Evolutionary conservation across 2,888 invertebrate genomes (phyloP), one percentile per base, ranked within the genome.

Genomic region (Orthosia gracilis): DNA sequence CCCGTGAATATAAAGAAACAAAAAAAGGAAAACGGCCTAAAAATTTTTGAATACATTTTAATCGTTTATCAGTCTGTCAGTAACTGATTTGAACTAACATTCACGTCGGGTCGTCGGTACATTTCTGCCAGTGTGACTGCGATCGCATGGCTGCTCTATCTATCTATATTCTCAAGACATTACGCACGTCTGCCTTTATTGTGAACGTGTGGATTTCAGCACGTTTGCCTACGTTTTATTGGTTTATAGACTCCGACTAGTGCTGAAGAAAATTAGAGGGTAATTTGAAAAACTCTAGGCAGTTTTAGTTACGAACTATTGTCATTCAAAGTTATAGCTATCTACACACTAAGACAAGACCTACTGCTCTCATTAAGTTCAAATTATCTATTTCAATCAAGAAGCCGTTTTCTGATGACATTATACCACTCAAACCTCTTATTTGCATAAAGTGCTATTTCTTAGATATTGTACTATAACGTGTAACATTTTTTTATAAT

Each of bases 171-270:
- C 81, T 59, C 40, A 40, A 76, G 68, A 66, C 76, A 83, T 76
- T 83, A 76, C 83, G 79, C 81, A 82, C 81, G 81, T 79, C 57
- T 58, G 65, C 69, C 71, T 79, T 83, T 82, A 82, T 82, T 83
- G 80, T 83, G 83, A 59, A 83, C 81, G 81, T 82, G 83, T 71
- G 61, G 71, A 82, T 82, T 75, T 79, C 76, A 76, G 75, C 80
- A 76, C 83, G 81, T 79, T 71, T 79, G 66, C 76, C 59, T 82
- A 83, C 79, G 76, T 83, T 78, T 83, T 83, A 83, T 82, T 76
- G 73, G 73, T 77, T 55, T 62, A 71, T 69, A 49, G 31, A 31
- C 65, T 59, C 31, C 7, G 18, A 64, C n/a, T 47, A 21, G 58
- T 17, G 21, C 18, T 18, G 59, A 11, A 40, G 50, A 55, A 54